Conservation (phyloP, 2,888 invertebrate species). For the Himalopsyche kuldschensis region DNA sequence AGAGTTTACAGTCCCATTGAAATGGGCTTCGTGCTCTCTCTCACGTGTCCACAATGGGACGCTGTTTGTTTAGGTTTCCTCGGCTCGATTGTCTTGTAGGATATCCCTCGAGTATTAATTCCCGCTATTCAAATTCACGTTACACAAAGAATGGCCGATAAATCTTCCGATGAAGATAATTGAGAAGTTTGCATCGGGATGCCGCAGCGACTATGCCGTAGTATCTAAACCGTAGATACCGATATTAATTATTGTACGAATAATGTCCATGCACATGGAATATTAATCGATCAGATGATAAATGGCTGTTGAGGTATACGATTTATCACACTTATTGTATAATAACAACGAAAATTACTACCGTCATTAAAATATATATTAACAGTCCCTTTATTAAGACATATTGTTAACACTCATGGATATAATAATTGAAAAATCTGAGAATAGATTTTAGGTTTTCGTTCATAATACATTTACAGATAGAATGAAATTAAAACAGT, state of each 20-base stretch:
- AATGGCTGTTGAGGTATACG: no score
- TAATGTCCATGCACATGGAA: neutral
- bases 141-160: neutral
- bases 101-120: constrained; percentile 5
- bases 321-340: no score
- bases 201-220: neutral
- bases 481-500: no score
- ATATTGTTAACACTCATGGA: no score
- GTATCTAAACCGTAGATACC: neutral
- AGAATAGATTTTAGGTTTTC: no score
- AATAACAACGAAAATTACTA: no score
- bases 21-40: neutral
- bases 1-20: neutral
- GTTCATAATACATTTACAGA: no score
- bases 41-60: neutral
- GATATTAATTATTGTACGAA: neutral
- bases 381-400: no score
- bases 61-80: constrained; percentile 8
- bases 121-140: neutral
- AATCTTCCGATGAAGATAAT: neutral
- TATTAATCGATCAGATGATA: no score
- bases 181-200: constrained; percentile 1
- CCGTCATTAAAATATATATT: no score
- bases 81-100: constrained; percentile 3
- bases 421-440: no score